Evolutionary conservation across 1,140 invertebrate genomes (phyloP).

Genomic region (Bombus waltoni): DNA sequence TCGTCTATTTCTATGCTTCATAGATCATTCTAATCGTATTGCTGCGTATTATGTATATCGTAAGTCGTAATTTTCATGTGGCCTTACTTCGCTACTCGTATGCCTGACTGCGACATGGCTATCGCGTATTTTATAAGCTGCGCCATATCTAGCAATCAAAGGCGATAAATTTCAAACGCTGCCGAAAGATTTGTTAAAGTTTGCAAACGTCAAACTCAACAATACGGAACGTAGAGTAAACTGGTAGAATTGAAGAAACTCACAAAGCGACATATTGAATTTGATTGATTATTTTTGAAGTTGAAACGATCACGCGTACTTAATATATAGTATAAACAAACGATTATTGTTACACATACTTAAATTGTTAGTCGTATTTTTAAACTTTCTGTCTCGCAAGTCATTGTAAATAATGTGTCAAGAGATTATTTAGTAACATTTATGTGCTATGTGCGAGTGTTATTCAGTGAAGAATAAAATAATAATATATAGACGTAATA

Average conservation of each 20-base stretch:
- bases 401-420: background rate
- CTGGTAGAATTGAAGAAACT: background rate
- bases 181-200: background rate
- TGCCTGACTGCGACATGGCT: background rate
- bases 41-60: background rate
- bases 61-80: background rate
- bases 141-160: background rate
- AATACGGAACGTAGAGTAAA: background rate
- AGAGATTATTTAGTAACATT: background rate
- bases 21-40: slow-evolving; percentile 22
- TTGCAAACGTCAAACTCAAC: background rate
- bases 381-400: background rate
- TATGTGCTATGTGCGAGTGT: background rate
- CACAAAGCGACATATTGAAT: background rate
- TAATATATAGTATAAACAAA: background rate
- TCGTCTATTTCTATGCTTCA: slow-evolving; percentile 31
- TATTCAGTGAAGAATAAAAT: background rate
- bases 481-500: background rate
- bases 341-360: background rate
- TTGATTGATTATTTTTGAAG: background rate
- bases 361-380: background rate
- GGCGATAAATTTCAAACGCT: background rate
- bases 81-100: background rate
- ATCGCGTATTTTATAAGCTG: background rate
- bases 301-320: background rate